Evolutionary conservation across 2,888 invertebrate species (phyloP).

Genomic region (Furcula furcula): DNA sequence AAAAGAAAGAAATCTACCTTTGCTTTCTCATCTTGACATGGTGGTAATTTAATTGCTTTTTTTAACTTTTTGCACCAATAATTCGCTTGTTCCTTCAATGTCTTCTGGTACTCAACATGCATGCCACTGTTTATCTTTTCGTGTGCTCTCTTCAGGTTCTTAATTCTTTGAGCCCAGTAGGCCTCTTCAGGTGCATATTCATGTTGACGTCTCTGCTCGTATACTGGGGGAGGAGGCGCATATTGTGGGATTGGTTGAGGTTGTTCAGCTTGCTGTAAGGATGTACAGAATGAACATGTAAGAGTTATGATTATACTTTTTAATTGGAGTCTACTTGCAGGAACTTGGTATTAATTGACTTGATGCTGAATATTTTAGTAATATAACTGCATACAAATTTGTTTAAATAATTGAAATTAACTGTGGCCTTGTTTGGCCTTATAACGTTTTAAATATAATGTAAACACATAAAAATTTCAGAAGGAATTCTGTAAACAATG

Average conservation of each 20-base stretch:
- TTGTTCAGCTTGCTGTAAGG: conserved; percentile 58
- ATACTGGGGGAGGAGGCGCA: conserved; percentile 48
- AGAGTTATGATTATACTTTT: too few species aligned
- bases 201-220: conserved; percentile 50
- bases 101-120: conserved; percentile 69
- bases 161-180: conserved; percentile 71
- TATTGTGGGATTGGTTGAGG: conserved; percentile 43
- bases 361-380: too few species aligned
- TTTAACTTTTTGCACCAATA: conserved; percentile 64
- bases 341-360: too few species aligned
- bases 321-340: too few species aligned
- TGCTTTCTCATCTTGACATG: conserved; percentile 72
- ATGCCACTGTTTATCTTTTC: conserved; percentile 68
- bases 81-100: conserved; percentile 66
- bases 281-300: too few species aligned
- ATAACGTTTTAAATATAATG: too few species aligned
- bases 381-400: too few species aligned
- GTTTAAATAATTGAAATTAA: too few species aligned
- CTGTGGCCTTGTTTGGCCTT: too few species aligned
- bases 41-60: conserved; percentile 57
- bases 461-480: too few species aligned
- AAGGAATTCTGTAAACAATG: too few species aligned
- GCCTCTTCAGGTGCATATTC: conserved; percentile 67
- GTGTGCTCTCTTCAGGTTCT: conserved; percentile 64
- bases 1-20: conserved; percentile 60